phyloP scores from a whole-genome alignment of 2,888 invertebrate genomes.

The Hemistola chrysoprasaria region DNA sequence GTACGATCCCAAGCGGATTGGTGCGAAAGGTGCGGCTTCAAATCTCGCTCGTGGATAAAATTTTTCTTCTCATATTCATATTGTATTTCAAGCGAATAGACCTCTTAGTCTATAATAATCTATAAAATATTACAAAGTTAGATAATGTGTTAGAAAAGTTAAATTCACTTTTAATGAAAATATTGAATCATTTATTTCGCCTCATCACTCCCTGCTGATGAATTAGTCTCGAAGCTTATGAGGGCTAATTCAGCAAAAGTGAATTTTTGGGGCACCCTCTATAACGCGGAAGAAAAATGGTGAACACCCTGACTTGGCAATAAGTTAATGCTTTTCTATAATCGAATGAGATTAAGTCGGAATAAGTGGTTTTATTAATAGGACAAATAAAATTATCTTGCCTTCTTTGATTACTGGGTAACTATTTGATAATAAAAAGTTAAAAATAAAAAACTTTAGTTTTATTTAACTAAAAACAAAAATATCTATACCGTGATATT shows the following conservation, averaged over 20 bases:
- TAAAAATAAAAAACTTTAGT: no score
- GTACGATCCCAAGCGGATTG: no score
- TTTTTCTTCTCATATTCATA: no score
- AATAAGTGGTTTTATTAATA: conserved; percentile 50
- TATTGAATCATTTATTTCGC: conserved; percentile 43
- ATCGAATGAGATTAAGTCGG: conserved; percentile 66
- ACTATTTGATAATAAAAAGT: no score
- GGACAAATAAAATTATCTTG: conserved; percentile 2
- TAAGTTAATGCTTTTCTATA: conserved; percentile 46
- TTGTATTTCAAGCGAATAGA: no score
- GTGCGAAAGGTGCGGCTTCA: no score
- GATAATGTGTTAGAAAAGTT: no score
- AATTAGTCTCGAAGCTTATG: conserved; percentile 66
- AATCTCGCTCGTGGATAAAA: no score
- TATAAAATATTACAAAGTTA: conserved; percentile 1
- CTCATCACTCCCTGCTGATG: conserved; percentile 58
- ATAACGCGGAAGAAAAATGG: conserved; percentile 68
- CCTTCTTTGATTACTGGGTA: no score
- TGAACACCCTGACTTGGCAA: conserved; percentile 59
- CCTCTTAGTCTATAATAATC: no score
- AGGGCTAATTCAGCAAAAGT: conserved; percentile 59
- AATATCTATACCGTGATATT: no score
- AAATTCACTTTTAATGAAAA: conserved; percentile 4
- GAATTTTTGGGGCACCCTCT: conserved; percentile 61
- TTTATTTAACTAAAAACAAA: no score